A percentile compares a stretch with the other conserved stretches of the same genome.
phyloP scores from a whole-genome alignment of 2,888 invertebrate species.

The Bombylius major region DNA sequence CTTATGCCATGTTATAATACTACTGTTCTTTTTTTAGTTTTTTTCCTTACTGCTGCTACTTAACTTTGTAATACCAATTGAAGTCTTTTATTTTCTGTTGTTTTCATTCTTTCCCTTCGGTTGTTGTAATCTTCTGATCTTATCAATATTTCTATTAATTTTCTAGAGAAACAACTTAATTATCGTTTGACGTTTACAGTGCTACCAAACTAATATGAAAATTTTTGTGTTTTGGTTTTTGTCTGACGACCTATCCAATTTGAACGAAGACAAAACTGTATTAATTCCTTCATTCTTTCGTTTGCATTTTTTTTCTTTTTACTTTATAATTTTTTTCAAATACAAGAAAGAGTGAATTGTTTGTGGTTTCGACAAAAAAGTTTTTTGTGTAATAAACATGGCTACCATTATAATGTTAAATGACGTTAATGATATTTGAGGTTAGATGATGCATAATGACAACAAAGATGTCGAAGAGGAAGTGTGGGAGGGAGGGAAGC shows the following conservation, averaged over 20 bases:
- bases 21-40: too few species aligned
- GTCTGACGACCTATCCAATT: too few species aligned
- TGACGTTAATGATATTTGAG: too few species aligned
- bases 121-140: not conserved
- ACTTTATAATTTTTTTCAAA: not conserved
- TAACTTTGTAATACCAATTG: too few species aligned
- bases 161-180: conserved; percentile 6
- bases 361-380: not conserved
- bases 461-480: not conserved
- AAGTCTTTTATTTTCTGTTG: not conserved
- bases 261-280: too few species aligned
- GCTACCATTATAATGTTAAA: not conserved
- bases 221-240: too few species aligned
- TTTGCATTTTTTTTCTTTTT: not conserved
- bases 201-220: not conserved
- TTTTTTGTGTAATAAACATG: not conserved
- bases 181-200: conserved; percentile 7
- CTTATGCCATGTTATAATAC: too few species aligned
- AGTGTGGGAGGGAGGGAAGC: too few species aligned
- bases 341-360: too few species aligned
- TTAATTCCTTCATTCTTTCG: too few species aligned
- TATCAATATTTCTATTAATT: conserved; percentile 7
- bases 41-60: too few species aligned
- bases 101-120: too few species aligned
- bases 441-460: not conserved